Conservation (phyloP, 2,888 invertebrate genomes). For the Drosophila setosimentum region DNA sequence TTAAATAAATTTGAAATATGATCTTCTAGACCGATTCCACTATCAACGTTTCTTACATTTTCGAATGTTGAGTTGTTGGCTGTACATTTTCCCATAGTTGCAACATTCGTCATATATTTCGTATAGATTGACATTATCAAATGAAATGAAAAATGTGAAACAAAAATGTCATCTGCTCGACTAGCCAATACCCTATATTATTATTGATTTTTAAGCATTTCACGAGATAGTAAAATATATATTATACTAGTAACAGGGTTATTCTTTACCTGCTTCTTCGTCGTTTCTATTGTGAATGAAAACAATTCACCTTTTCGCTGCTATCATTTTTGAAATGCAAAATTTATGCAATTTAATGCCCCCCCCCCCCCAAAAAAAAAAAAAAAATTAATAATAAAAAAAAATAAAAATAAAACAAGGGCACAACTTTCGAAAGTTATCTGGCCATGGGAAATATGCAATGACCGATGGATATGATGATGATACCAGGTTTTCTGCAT, state of each 20-base stretch:
- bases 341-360: constrained; percentile 69
- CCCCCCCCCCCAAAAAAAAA: background rate
- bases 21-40: no score
- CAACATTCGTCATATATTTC: background rate
- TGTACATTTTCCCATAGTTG: background rate
- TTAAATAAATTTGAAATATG: background rate
- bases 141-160: background rate
- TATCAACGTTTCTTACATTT: background rate
- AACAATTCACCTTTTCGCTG: background rate
- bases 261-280: background rate
- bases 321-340: constrained; percentile 48
- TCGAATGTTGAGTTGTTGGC: background rate
- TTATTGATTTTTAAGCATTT: background rate
- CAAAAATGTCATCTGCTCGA: background rate
- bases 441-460: constrained; percentile 71
- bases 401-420: constrained; percentile 12
- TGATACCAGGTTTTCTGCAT: constrained; percentile 15
- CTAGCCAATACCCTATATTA: background rate
- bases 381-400: background rate
- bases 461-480: constrained; percentile 44
- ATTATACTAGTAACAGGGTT: background rate
- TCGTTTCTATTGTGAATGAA: background rate
- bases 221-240: rapidly evolving
- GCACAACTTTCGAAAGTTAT: constrained; percentile 69
- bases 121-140: no score